Conservation (phyloP, 2,113 vertebrate species). For the Nycticorax nycticorax region DNA sequence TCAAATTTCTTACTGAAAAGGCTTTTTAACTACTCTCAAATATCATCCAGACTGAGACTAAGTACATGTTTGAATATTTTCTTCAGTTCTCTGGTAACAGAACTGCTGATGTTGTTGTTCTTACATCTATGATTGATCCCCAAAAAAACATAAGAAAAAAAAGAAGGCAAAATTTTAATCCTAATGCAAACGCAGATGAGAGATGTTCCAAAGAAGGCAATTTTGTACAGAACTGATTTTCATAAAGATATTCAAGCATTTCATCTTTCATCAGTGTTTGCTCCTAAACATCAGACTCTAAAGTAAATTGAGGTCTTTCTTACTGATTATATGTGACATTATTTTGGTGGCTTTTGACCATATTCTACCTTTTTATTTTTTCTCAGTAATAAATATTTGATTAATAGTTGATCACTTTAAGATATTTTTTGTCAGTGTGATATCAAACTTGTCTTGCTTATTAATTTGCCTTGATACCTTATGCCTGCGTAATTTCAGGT, state of each 20-base stretch:
- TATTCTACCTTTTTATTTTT: slow-evolving; percentile 6
- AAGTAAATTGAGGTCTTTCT: slow-evolving; percentile 28
- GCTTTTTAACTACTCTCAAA: slow-evolving; percentile 63
- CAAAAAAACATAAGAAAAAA: background rate
- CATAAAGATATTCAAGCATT: slow-evolving; percentile 50
- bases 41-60: slow-evolving; percentile 50
- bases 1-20: slow-evolving; percentile 69
- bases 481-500: background rate
- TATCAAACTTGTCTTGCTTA: background rate
- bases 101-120: slow-evolving; percentile 71
- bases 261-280: slow-evolving; percentile 51
- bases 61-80: slow-evolving; percentile 57
- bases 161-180: slow-evolving; percentile 48
- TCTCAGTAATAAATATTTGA: slow-evolving; percentile 28
- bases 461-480: background rate
- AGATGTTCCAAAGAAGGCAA: slow-evolving; percentile 42
- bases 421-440: background rate
- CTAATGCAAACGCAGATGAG: slow-evolving; percentile 69
- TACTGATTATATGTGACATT: slow-evolving; percentile 5
- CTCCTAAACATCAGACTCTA: slow-evolving; percentile 38
- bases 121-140: slow-evolving; percentile 48
- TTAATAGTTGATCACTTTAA: background rate
- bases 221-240: slow-evolving; percentile 59
- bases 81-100: slow-evolving; percentile 51
- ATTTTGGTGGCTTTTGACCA: slow-evolving; percentile 24